These are phyloP conservation scores for Drosophila takahashii DNA, from an alignment of 1,140 invertebrate genomes.

Conservation along the genomic window DNA sequence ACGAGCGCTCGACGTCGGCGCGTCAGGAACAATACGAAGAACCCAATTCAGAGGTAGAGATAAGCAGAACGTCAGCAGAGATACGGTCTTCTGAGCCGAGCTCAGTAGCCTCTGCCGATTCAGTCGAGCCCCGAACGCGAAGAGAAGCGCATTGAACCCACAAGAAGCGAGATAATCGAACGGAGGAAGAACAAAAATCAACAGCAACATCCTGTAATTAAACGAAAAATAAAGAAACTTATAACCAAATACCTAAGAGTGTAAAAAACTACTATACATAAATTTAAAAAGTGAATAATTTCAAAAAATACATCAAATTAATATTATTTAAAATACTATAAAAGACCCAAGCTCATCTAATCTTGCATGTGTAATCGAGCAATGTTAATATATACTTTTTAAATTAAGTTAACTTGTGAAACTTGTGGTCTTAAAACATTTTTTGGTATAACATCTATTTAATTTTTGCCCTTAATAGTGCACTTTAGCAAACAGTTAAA, in stretches of 20 bases:
- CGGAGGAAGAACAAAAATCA: constrained; percentile 23
- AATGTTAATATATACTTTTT: no score
- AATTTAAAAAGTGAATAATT: not conserved
- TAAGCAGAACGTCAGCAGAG: constrained; percentile 21
- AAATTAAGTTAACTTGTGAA: no score
- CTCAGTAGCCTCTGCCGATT: constrained; percentile 42
- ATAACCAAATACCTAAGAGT: not conserved
- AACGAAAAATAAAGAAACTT: not conserved
- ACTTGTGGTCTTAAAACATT: no score
- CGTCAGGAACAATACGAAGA: constrained; percentile 15
- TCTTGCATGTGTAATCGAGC: no score
- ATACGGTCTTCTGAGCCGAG: constrained; percentile 43
- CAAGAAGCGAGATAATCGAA: constrained; percentile 19
- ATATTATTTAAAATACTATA: no score
- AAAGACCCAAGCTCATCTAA: no score
- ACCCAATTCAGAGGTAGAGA: not conserved
- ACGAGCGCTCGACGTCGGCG: constrained; percentile 53
- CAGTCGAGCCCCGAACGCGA: constrained; percentile 66
- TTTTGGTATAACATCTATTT: no score
- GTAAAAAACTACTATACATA: not conserved
- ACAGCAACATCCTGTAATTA: constrained; percentile 35
- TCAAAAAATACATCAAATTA: no score
- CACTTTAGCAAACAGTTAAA: no score
- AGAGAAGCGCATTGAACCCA: constrained; percentile 48
- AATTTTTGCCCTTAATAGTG: no score